Conservation (phyloP, 2,113 vertebrate species). For the Seriola dumerili region DNA sequence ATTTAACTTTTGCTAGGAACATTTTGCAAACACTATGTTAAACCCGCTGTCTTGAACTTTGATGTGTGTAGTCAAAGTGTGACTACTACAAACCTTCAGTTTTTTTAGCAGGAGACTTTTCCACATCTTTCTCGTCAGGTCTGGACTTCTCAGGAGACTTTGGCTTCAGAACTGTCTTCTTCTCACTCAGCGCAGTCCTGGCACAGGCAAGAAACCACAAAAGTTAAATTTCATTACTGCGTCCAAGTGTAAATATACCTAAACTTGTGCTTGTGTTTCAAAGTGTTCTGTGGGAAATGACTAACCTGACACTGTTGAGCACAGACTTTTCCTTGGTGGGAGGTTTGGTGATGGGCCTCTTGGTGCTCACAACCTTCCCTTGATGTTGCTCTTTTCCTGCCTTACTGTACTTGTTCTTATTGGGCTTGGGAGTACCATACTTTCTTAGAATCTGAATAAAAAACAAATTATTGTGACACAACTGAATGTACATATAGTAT, state of each 20-base stretch:
- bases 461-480: slow-evolving; percentile 2
- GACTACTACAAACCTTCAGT: slow-evolving; percentile 87
- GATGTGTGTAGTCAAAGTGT: neutral
- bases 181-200: slow-evolving; percentile 96
- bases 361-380: slow-evolving; percentile 96
- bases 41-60: neutral
- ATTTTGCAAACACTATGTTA: neutral
- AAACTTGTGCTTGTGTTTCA: neutral
- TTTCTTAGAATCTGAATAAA: slow-evolving; percentile 92
- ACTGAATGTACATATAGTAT: neutral
- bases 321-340: slow-evolving; percentile 94
- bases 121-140: slow-evolving; percentile 96
- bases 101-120: slow-evolving; percentile 97
- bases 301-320: slow-evolving; percentile 94
- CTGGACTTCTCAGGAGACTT: slow-evolving; percentile 96
- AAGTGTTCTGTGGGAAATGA: neutral
- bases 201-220: slow-evolving; percentile 1
- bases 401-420: slow-evolving; percentile 97
- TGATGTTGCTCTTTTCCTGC: slow-evolving; percentile 96
- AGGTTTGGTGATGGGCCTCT: slow-evolving; percentile 93
- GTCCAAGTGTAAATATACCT: neutral
- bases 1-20: neutral
- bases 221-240: neutral
- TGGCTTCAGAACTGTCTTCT: slow-evolving; percentile 94
- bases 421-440: slow-evolving; percentile 93